Percentiles rank a stretch among this genome's conserved stretches.
Conservation (phyloP, 2,888 invertebrate species). For the Zele albiditarsus region DNA sequence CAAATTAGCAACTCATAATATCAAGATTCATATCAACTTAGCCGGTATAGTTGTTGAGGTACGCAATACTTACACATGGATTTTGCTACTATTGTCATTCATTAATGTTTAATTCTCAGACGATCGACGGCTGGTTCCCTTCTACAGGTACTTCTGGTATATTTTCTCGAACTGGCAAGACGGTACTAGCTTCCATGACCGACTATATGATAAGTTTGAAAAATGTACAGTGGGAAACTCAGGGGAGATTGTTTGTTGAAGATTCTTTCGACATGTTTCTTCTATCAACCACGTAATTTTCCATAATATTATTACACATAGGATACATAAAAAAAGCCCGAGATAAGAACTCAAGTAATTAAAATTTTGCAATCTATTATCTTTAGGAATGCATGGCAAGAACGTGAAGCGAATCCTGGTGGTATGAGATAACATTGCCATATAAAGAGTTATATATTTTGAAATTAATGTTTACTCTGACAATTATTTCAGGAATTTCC, state of each 20-base stretch:
- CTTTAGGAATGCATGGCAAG: background rate
- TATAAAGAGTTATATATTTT: background rate
- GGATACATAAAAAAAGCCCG: background rate
- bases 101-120: background rate
- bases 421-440: background rate
- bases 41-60: background rate
- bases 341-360: too few species aligned
- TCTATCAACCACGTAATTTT: background rate
- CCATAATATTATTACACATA: background rate
- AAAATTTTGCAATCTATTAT: background rate
- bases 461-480: background rate
- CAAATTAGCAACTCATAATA: background rate
- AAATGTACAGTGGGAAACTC: background rate
- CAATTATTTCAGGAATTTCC: background rate
- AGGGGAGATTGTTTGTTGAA: background rate
- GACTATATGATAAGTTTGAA: background rate
- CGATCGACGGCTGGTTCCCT: background rate
- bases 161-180: background rate
- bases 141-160: background rate
- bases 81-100: background rate
- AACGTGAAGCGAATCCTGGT: background rate
- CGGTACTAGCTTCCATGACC: background rate
- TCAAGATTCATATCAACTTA: background rate
- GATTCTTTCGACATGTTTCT: background rate
- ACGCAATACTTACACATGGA: background rate